Evolutionary conservation across 2,113 vertebrate genomes (phyloP), one percentile per base, ranked within the genome.

Genomic region (Amazona vittata): DNA sequence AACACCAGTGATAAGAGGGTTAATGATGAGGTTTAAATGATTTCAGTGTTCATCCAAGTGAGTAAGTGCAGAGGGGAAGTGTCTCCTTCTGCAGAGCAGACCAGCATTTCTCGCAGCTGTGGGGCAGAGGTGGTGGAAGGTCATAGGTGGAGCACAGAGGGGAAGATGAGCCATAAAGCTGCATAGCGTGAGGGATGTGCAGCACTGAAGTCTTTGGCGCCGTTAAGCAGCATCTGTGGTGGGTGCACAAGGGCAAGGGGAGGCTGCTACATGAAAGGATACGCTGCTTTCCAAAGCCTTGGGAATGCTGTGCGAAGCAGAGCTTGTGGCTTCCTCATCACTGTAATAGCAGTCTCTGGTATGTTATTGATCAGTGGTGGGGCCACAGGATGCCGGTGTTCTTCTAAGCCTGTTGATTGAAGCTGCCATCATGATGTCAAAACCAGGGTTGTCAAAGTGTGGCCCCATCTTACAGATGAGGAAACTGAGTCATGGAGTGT

Each of bases 21-120:
- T 96, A 96, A 84, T 73, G 69, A 37, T 50, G 39, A 92, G n/a
- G 12, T 91, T 95, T 93, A 86, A 92, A 49, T 92, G 64, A 79
- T 84, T 93, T 92, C 52, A 44, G 46, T 92, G 86, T 11, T 96
- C 85, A 75, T 94, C 76, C 83, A 47, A 94, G 79, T 77, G 88
- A 86, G 35, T 71, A 69, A 75, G 73, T 81, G 55, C 60, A 75
- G 85, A 90, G 76, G 85, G 43, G 69, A 90, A 89, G 39, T 57
- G 86, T 92, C 83, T 92, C 79, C 39, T 95, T 29, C 71, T 94
- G 83, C 39, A 64, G 55, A 90, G 28, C 90, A 74, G 41, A 59
- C 79, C 64, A 90, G 75, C 50, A 35, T 89, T 90, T 90, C 90
- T 86, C 64, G 78, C 90, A 90, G 86, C 82, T 86, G 53, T 89